These are phyloP conservation scores for Microdon myrmicae DNA, from an alignment of 2,888 invertebrate species.

Conservation along the genomic window DNA sequence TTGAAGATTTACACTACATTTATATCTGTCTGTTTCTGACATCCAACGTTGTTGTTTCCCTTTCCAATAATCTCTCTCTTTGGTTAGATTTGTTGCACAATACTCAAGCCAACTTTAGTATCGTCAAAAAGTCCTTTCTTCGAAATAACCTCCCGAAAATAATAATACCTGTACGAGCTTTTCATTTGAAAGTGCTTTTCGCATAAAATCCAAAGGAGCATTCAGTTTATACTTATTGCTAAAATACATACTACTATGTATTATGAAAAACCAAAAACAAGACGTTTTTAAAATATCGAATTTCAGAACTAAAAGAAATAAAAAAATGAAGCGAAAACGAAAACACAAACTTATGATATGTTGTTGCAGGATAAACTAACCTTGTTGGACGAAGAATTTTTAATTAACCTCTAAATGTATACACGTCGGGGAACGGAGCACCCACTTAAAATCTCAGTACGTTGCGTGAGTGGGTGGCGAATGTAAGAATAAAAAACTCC, in stretches of 20 bases:
- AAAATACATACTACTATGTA: conserved; percentile 28
- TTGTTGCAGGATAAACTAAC: conserved; percentile 34
- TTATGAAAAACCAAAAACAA: conserved; percentile 18
- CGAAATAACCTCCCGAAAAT: conserved; percentile 28
- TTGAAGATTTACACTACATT: conserved; percentile 16
- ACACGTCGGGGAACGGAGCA: conserved; percentile 31
- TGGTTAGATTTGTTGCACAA: no score
- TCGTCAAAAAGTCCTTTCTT: conserved; percentile 22
- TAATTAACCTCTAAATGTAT: conserved; percentile 27
- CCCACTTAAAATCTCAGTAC: conserved; percentile 42
- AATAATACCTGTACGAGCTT: conserved; percentile 49
- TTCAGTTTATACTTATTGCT: conserved; percentile 44
- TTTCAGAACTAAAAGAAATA: conserved; percentile 1
- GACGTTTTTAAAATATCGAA: conserved; percentile 12
- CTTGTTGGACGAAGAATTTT: conserved; percentile 42
- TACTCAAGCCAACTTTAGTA: conserved; percentile 14
- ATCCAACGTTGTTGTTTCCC: conserved; percentile 7
- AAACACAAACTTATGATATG: no score
- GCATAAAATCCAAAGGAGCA: conserved; percentile 40
- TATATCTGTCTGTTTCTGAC: conserved; percentile 32
- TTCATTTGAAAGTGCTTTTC: conserved; percentile 43
- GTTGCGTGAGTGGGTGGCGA: conserved; percentile 39
- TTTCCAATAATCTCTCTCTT: conserved; percentile 11
- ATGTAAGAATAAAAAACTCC: conserved; percentile 43
- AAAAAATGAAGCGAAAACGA: no score